phyloP scores from a whole-genome alignment of 2,888 invertebrate genomes.

The Lasioglossum oenotherae region DNA sequence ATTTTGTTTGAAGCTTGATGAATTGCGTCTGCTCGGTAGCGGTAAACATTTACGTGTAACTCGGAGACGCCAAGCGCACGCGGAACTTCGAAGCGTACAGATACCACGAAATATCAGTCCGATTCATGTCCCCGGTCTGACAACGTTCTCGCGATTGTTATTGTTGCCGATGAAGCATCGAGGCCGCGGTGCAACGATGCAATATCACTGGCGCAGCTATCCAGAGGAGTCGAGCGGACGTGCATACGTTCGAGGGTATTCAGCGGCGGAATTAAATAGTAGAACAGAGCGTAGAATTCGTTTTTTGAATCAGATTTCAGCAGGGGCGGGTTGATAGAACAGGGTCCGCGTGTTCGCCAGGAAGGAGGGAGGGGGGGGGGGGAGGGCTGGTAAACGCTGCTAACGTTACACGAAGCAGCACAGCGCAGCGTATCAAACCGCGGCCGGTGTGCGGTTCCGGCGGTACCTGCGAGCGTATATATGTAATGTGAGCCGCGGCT shows the following conservation, averaged over 20 bases:
- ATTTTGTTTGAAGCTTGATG: neutral
- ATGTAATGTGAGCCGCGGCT: conserved; percentile 36
- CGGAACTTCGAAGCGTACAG: neutral
- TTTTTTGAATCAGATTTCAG: conserved; percentile 65
- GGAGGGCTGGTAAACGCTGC: conserved; percentile 54
- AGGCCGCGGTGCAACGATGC: neutral
- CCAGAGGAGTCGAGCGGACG: neutral
- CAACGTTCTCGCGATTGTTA: neutral
- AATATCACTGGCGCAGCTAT: neutral
- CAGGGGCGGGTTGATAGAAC: conserved; percentile 58
- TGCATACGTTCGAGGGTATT: conserved; percentile 21
- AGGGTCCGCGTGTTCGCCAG: neutral
- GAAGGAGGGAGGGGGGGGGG: neutral
- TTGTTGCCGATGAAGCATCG: conserved; percentile 14
- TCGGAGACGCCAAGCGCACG: neutral
- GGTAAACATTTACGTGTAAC: no score
- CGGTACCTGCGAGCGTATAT: conserved; percentile 31
- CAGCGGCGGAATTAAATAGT: conserved; percentile 43
- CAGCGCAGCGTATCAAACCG: conserved; percentile 2
- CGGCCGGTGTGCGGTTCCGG: neutral
- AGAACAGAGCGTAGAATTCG: conserved; percentile 40
- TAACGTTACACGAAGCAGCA: neutral
- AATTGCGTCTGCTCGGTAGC: neutral
- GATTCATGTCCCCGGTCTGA: neutral
- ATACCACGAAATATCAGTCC: neutral